Conservation (phyloP, 1,140 invertebrate species). For the Bemisia tabaci region DNA sequence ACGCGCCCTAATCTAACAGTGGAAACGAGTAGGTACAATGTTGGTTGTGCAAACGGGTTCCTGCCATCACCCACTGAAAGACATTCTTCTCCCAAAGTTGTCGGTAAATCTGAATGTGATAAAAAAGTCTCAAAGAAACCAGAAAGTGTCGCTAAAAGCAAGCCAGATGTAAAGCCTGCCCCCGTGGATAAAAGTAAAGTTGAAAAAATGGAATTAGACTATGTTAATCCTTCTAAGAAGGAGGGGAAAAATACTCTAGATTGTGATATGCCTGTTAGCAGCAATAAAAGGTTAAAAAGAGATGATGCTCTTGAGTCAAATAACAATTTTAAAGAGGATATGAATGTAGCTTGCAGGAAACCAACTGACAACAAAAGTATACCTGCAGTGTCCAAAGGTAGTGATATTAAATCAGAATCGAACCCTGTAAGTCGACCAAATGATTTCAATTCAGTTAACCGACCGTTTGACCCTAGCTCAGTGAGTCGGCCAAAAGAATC, state of each 20-base stretch:
- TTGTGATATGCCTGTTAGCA: not conserved
- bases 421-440: too few relatives aligned
- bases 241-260: not conserved
- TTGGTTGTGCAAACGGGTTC: not conserved
- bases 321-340: not conserved
- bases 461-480: too few relatives aligned
- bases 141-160: not conserved
- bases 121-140: not conserved
- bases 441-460: too few relatives aligned
- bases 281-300: not conserved
- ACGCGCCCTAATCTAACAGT: not conserved
- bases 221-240: not conserved
- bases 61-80: not conserved
- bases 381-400: too few relatives aligned
- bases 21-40: not conserved
- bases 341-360: not conserved
- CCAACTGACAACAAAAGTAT: too few relatives aligned
- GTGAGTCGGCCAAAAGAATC: too few relatives aligned
- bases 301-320: not conserved
- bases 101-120: not conserved
- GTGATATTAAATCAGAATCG: too few relatives aligned
- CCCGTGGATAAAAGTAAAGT: not conserved
- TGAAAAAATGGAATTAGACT: not conserved
- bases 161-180: not conserved
- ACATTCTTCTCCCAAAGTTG: not conserved